Evolutionary conservation across 2,888 invertebrate genomes (phyloP).

Genomic region (Orthonevra nobilis): DNA sequence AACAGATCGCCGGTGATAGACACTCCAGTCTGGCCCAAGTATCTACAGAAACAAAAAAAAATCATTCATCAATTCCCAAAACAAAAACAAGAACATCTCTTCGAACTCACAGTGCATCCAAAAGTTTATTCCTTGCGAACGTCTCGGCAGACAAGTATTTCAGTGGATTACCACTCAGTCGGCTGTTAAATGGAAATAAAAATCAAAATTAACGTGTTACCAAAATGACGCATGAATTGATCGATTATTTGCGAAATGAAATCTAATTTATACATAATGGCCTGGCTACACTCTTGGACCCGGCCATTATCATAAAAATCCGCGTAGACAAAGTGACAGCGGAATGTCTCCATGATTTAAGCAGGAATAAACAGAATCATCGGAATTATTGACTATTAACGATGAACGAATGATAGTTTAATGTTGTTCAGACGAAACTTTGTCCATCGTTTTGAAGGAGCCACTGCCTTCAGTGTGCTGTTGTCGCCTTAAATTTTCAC

Average conservation of each 20-base stretch:
- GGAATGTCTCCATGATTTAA: constrained; percentile 24
- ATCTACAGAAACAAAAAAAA: constrained; percentile 74
- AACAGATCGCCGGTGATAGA: constrained; percentile 74
- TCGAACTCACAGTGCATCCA: constrained; percentile 81
- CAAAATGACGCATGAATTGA: constrained; percentile 58
- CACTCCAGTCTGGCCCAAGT: constrained; percentile 79
- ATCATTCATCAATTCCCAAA: too few species aligned
- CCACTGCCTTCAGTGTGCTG: not conserved
- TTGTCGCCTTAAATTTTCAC: constrained; percentile 23
- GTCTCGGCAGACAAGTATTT: constrained; percentile 78
- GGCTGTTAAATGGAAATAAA: constrained; percentile 76
- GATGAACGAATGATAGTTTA: constrained; percentile 40
- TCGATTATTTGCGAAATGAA: constrained; percentile 55
- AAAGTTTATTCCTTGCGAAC: constrained; percentile 78
- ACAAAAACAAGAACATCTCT: too few species aligned
- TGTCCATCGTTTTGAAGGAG: constrained; percentile 14
- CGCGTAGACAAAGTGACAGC: constrained; percentile 11
- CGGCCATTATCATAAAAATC: constrained; percentile 30
- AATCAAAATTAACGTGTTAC: constrained; percentile 18
- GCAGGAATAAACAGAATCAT: constrained; percentile 19
- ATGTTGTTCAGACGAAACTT: constrained; percentile 40
- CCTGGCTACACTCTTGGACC: not conserved
- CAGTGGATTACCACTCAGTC: constrained; percentile 81
- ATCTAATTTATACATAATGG: not conserved
- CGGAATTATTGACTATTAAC: constrained; percentile 53